phyloP scores from a whole-genome alignment of 2,113 vertebrate species.

The Scartelaos histophorus region DNA sequence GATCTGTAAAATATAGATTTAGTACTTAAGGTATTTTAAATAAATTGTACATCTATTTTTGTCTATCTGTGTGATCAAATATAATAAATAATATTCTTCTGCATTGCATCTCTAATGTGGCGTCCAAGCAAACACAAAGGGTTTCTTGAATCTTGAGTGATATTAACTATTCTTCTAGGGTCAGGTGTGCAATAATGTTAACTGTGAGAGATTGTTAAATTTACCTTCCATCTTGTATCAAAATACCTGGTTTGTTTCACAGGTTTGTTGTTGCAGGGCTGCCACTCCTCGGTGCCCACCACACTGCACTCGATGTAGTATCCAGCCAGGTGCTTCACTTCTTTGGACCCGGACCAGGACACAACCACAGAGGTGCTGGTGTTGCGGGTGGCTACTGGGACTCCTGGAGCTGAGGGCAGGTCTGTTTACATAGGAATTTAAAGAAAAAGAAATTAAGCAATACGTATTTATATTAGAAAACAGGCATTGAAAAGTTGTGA shows the following conservation, averaged over 20 bases:
- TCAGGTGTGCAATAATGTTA: too few species aligned
- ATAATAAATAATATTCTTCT: too few species aligned
- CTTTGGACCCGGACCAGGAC: conserved; percentile 85
- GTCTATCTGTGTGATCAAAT: too few species aligned
- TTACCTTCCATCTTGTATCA: not conserved
- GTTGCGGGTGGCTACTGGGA: conserved; percentile 84
- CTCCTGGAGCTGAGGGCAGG: conserved; percentile 85
- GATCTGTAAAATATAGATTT: too few species aligned
- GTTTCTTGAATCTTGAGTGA: too few species aligned
- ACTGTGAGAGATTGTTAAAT: not conserved
- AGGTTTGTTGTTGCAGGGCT: conserved; percentile 96
- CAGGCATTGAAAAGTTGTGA: too few species aligned
- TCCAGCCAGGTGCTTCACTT: conserved; percentile 85
- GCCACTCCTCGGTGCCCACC: conserved; percentile 87
- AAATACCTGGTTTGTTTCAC: conserved; percentile 88
- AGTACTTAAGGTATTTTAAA: too few species aligned
- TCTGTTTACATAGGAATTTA: conserved; percentile 68
- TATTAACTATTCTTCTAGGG: too few species aligned
- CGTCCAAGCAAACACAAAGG: too few species aligned
- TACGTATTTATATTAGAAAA: not conserved
- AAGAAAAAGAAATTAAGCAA: not conserved
- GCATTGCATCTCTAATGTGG: too few species aligned
- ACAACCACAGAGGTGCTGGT: conserved; percentile 90
- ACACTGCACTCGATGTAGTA: conserved; percentile 92
- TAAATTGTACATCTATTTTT: too few species aligned